phyloP scores from a whole-genome alignment of 2,888 invertebrate species.

The Eurytoma adleriae region DNA sequence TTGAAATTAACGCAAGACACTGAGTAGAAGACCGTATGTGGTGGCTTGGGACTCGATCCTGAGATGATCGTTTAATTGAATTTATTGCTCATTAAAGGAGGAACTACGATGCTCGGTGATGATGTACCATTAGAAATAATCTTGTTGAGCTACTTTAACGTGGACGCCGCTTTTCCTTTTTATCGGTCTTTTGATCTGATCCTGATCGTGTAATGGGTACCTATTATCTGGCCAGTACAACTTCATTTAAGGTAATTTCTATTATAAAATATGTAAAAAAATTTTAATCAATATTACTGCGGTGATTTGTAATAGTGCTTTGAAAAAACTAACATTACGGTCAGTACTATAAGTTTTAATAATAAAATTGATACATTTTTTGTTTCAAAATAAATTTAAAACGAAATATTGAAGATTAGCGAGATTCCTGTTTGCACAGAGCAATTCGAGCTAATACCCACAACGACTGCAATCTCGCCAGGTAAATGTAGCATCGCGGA shows the following conservation, averaged over 20 bases:
- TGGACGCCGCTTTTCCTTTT: background rate
- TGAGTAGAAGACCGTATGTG: background rate
- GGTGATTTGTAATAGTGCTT: too few species aligned
- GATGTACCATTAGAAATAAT: background rate
- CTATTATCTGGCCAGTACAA: too few species aligned
- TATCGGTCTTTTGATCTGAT: background rate
- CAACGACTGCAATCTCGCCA: background rate
- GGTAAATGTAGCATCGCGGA: conserved; percentile 5
- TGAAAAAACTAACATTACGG: too few species aligned
- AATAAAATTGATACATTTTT: too few species aligned
- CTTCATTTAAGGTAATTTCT: too few species aligned
- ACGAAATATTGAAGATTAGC: too few species aligned
- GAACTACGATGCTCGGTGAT: background rate
- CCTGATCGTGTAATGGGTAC: background rate
- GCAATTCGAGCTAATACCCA: too few species aligned
- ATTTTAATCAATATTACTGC: too few species aligned
- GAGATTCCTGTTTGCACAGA: too few species aligned
- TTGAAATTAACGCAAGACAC: background rate
- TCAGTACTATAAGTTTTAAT: too few species aligned
- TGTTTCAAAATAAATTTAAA: too few species aligned
- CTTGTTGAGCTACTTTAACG: background rate
- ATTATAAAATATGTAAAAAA: too few species aligned
- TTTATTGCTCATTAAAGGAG: conserved; percentile 18
- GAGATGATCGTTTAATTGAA: background rate
- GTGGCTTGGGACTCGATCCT: background rate